Conservation (phyloP, 1,140 invertebrate genomes). For the Listronotus oregonensis region DNA sequence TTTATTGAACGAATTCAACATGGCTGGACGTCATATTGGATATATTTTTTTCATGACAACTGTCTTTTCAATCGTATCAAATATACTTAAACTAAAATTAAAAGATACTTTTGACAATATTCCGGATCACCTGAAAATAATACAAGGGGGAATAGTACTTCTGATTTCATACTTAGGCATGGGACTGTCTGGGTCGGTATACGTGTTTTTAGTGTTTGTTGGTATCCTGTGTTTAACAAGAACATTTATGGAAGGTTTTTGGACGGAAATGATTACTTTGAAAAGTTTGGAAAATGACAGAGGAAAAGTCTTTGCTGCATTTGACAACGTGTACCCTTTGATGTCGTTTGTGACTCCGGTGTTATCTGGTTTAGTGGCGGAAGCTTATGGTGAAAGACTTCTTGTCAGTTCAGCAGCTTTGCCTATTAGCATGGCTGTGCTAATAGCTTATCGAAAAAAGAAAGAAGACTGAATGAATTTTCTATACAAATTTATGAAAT, state of each 20-base stretch:
- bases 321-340: conserved; percentile 23
- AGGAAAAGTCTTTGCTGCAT: conserved; percentile 35
- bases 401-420: conserved; percentile 23
- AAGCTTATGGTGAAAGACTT: conserved; percentile 11
- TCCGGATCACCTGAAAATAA: conserved; percentile 28
- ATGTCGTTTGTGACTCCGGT: conserved; percentile 28
- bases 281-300: conserved; percentile 27
- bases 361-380: conserved; percentile 28
- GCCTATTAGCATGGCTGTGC: conserved; percentile 24
- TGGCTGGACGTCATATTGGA: conserved; percentile 27
- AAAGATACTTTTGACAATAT: conserved; percentile 30
- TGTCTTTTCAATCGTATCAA: conserved; percentile 16
- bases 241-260: conserved; percentile 28
- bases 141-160: conserved; percentile 22
- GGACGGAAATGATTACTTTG: conserved; percentile 29
- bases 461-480: conserved; percentile 3
- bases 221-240: conserved; percentile 19
- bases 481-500: too few relatives aligned
- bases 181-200: conserved; percentile 27
- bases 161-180: conserved; percentile 26
- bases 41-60: conserved; percentile 30
- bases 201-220: conserved; percentile 22
- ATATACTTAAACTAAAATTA: conserved; percentile 22
- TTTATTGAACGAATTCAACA: conserved; percentile 16
- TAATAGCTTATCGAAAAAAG: neutral